Conservation (phyloP, 2,113 vertebrate genomes). For the Chaenogobius annularis region DNA sequence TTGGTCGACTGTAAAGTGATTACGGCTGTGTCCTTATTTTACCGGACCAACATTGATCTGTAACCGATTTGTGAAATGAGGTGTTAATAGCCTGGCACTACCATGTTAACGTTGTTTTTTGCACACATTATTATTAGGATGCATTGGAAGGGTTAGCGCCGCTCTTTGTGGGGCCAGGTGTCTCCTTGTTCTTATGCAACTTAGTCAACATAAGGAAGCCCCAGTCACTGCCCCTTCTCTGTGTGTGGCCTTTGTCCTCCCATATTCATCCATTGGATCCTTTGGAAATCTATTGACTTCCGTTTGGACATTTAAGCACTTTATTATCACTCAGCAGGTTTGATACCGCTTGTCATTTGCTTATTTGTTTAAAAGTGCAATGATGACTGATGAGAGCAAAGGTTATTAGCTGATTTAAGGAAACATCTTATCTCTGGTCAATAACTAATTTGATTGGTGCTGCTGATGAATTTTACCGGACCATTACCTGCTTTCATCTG, state of each 20-base stretch:
- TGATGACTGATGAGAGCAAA: background rate
- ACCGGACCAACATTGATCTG: too few species aligned
- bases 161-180: conserved; percentile 60
- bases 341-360: background rate
- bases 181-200: conserved; percentile 37
- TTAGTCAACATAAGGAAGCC: conserved; percentile 46
- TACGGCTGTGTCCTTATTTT: too few species aligned
- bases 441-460: background rate
- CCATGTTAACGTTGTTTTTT: too few species aligned
- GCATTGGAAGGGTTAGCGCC: conserved; percentile 47
- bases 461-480: background rate
- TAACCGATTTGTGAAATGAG: too few species aligned
- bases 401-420: background rate
- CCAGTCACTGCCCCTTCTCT: conserved; percentile 28
- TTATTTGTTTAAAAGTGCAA: conserved; percentile 1
- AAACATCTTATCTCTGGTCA: background rate
- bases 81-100: too few species aligned
- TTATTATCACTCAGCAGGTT: conserved; percentile 3
- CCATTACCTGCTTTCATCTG: too few species aligned
- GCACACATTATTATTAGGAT: too few species aligned
- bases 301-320: background rate
- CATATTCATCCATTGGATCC: background rate
- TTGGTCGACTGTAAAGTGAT: too few species aligned
- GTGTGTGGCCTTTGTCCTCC: conserved; percentile 29
- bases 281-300: too few species aligned